Evolutionary conservation across 23 tunicate species (phyloP).

Genomic region (Styela plicata): DNA sequence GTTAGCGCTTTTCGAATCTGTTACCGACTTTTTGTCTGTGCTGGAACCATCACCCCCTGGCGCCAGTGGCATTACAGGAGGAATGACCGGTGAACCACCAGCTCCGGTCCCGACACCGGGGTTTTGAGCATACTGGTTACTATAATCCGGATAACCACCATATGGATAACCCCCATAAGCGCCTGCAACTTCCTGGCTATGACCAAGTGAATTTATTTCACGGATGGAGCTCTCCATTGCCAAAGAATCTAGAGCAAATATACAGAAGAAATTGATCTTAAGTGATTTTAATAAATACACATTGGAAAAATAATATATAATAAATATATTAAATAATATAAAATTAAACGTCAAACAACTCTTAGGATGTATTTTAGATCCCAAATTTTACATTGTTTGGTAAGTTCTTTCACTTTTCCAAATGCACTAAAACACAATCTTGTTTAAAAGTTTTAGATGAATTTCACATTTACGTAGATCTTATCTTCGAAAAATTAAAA

Average conservation of each 20-base stretch:
- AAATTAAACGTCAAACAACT: too few relatives aligned
- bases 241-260: neutral
- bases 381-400: too few relatives aligned
- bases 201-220: constrained; percentile 9
- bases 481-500: too few relatives aligned
- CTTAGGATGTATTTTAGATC: too few relatives aligned
- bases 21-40: neutral
- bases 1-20: neutral
- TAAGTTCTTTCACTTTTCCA: too few relatives aligned
- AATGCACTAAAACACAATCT: too few relatives aligned
- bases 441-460: too few relatives aligned
- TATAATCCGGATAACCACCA: constrained; percentile 17
- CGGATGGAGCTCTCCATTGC: constrained; percentile 26
- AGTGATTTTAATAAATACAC: too few relatives aligned
- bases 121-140: constrained; percentile 9
- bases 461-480: too few relatives aligned
- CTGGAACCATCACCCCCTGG: neutral
- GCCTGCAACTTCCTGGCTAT: constrained; percentile 6
- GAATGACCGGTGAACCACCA: constrained; percentile 2
- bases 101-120: neutral
- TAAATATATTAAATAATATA: too few relatives aligned
- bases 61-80: neutral
- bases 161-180: constrained; percentile 15
- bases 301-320: too few relatives aligned
- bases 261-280: neutral